Evolutionary conservation across 2,797 vertebrate genomes (phyloP), one percentile per base, ranked within the genome.

Genomic region (Phaenicophaeus curvirostris): DNA sequence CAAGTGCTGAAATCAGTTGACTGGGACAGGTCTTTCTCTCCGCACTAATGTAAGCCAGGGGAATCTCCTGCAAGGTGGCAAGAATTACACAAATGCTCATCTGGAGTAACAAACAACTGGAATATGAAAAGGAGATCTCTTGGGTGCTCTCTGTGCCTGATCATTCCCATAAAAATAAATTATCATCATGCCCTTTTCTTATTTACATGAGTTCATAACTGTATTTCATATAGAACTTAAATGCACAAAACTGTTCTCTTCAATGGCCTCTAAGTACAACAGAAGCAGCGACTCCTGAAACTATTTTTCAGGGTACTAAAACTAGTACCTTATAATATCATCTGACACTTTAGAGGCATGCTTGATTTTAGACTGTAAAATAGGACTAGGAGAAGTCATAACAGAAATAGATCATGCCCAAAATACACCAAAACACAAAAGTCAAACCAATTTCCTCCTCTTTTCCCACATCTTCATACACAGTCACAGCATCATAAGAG

Each of bases 371-470:
- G 21, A 16, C 16, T 30, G 20, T 33, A 42, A 21, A 91, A 48
- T 5, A 83, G 9, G 16, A 16, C 11, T 69, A n/a, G 18, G 25
- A 20, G 87, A 83, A 85, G 17, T 41, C 35, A 37, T 33, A 28
- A 54, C 67, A 90, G 2, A 50, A 90, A 80, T 1, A 69, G 37
- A 11, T 35, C 42, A 94, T 31, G 17, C 28, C 11, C 88, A n/a
- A 86, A 91, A 27, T 39, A 61, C 4, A 4, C 31, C 15, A 76
- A 76, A 86, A 80, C 24, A 50, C 16, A 69, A 54, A 74, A 71
- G 42, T 93, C 97, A 55, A 91, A 99, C 98, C 98, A 33, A 98
- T 98, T 96, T 98, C 96, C 19, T 98, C 94, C 30, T 94, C 96
- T 87, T 94, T 97, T 42, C 96, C 96, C 33, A 98, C 86, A 37